Evolutionary conservation across 1,140 invertebrate genomes (phyloP).

Genomic region (Halictus rubicundus): DNA sequence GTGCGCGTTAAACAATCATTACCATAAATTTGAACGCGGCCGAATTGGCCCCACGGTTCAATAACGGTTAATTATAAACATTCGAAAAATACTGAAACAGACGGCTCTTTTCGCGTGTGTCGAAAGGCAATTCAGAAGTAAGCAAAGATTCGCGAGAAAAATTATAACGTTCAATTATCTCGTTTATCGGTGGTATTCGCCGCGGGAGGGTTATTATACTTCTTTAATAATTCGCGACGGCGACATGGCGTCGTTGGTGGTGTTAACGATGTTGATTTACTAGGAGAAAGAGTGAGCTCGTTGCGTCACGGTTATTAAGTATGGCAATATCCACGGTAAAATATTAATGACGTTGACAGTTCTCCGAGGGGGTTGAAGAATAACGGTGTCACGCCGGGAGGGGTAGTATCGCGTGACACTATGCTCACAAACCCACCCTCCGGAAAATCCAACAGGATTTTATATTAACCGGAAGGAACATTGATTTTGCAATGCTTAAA

Average conservation of each 20-base stretch:
- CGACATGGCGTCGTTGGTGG: constrained; percentile 11
- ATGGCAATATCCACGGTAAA: constrained; percentile 50
- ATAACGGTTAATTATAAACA: neutral
- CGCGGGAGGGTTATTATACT: constrained; percentile 7
- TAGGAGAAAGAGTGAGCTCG: constrained; percentile 33
- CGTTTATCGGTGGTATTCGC: neutral
- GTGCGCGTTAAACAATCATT: no score
- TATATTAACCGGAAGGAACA: no score
- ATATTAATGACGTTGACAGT: constrained; percentile 66
- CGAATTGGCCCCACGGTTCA: no score
- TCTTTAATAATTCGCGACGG: neutral
- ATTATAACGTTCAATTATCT: neutral
- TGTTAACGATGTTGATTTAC: constrained; percentile 64
- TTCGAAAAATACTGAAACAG: neutral
- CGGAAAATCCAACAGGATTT: no score
- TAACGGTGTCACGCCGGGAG: constrained; percentile 14
- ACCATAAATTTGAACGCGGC: no score
- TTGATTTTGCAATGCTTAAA: no score
- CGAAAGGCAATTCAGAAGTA: neutral
- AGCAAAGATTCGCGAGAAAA: neutral
- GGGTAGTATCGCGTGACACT: constrained; percentile 19
- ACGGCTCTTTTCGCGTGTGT: neutral
- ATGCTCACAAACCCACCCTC: no score
- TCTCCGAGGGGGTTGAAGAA: constrained; percentile 25
- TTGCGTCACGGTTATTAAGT: constrained; percentile 60